Percentiles rank a stretch among this genome's conserved stretches.
These are phyloP conservation scores for Aleadryas rufinucha DNA, from an alignment of 2,113 vertebrate species.

Conservation along the genomic window DNA sequence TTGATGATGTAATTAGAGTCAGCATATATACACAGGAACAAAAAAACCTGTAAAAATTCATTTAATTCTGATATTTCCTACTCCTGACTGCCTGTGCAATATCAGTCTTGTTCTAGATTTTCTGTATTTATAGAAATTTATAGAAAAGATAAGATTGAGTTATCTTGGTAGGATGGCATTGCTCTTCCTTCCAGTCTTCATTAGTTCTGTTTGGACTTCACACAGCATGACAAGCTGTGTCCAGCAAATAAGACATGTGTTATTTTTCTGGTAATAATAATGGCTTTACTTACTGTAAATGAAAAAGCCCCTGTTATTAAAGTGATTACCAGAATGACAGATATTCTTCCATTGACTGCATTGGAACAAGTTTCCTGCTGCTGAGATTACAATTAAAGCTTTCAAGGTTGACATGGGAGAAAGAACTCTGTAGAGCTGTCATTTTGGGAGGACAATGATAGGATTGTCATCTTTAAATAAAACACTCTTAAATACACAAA, in stretches of 20 bases:
- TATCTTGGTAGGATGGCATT: background rate
- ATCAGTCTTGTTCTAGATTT: background rate
- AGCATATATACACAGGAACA: rapidly evolving
- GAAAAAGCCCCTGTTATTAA: background rate
- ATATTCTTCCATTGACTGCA: background rate
- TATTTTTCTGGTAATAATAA: slow-evolving; percentile 5
- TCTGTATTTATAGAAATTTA: background rate
- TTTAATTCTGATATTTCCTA: background rate
- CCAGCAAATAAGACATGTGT: background rate
- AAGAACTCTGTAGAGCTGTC: background rate
- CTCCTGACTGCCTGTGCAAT: background rate
- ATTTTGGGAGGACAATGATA: background rate
- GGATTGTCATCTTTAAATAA: background rate
- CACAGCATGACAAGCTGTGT: background rate
- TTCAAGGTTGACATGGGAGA: background rate
- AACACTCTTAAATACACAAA: background rate
- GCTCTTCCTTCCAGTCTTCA: background rate
- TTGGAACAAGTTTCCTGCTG: background rate
- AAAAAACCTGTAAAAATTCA: background rate
- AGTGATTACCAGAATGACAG: background rate
- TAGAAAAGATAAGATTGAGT: background rate
- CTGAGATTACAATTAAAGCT: slow-evolving; percentile 14
- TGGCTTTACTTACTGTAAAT: background rate
- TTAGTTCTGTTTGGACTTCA: background rate
- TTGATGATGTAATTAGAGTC: background rate